Evolutionary conservation across 2,888 invertebrate species (phyloP), one percentile per base, ranked within the genome.

Genomic region (Acrocera orbiculus): DNA sequence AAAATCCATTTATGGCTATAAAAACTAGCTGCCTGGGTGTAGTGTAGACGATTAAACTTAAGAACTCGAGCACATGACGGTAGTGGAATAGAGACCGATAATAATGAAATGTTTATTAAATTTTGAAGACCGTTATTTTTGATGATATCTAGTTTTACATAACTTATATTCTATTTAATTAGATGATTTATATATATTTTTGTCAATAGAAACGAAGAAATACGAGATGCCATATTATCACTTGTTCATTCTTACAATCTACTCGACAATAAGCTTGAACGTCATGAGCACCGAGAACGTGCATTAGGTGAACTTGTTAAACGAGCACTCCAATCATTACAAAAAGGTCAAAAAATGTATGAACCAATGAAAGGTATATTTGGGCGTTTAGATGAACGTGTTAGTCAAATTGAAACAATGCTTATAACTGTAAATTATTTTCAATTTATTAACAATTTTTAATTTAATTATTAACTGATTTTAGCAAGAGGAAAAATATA

Each of bases 281-380:
- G 86, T 11, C 86, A 87, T 55, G 86, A 87, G 54, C 73, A 70
- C 46, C 64, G 87, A 9, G 85, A 86, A 54, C 69, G 80, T 42
- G 73, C 73, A 1, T 60, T 83, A 15, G 83, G 81, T 1, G 85
- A 86, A 36, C 69, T 79, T 43, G 51, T 85, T 32, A 85, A 83
- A 60, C 78, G 76, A 52, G 71, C 74, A 30, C 58, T 87, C 39
- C 59, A 65, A 2, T 62, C 68, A 1, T 54, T 86, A 29, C 82
- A 82, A 42, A 82, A 79, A 54, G 70, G 77, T 33, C 73, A 77
- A 41, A 65, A 74, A 42, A 66, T 67, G 2, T 59, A 78, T 27
- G 80, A 80, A 45, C 76, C 73, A 1, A 62, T 79, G 30, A 75
- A 72, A 44, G 73, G 75, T 7, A 70, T 72, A 36, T 67, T 82